Evolutionary conservation across 2,888 invertebrate genomes (phyloP).

Genomic region (Tiliacea citrago): DNA sequence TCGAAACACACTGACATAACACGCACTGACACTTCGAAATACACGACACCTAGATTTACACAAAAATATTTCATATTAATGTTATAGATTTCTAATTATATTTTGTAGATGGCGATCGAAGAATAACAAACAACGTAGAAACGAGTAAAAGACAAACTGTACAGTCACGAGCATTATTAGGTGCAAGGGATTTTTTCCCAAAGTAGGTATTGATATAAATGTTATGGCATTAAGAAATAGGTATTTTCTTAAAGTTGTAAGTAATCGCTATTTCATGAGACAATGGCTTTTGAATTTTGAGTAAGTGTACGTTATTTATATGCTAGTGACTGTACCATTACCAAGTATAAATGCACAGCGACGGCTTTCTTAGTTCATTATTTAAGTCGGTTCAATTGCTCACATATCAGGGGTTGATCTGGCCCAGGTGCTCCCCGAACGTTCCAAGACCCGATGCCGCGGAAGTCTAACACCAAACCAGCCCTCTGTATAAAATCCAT

Average conservation of each 20-base stretch:
- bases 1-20: no score
- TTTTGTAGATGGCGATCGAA: neutral
- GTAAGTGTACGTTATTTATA: neutral
- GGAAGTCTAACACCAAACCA: constrained; percentile 34
- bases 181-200: neutral
- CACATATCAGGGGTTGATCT: constrained; percentile 2
- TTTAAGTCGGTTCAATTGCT: neutral
- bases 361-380: neutral
- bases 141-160: neutral
- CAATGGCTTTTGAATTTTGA: neutral
- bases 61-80: neutral
- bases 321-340: neutral
- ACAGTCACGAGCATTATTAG: neutral
- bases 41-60: neutral
- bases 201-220: neutral
- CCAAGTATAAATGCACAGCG: neutral
- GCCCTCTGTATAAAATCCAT: constrained; percentile 33
- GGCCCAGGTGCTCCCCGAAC: constrained; percentile 2
- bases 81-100: neutral
- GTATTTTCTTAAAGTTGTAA: neutral
- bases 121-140: neutral
- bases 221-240: neutral
- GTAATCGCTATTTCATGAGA: neutral
- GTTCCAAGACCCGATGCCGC: constrained; percentile 17
- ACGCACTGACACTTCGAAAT: neutral